Conservation (phyloP, 2,797 vertebrate species). For the Phataginus tetradactyla region DNA sequence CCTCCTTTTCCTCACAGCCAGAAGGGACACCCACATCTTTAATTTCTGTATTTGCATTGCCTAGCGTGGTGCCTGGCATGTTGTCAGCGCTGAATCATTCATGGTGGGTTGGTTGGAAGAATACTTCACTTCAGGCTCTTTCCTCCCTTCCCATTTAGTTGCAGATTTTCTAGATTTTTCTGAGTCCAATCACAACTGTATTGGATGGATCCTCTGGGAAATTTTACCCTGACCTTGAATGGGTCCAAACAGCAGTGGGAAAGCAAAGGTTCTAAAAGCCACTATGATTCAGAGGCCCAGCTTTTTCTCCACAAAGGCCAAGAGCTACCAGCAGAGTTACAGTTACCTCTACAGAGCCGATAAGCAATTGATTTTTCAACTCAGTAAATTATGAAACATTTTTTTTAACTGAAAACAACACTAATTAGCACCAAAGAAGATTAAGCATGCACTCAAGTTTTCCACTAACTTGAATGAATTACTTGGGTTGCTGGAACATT, state of each 20-base stretch:
- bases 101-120: neutral
- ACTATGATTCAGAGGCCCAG: neutral
- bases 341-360: neutral
- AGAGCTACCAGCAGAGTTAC: neutral
- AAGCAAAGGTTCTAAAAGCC: neutral
- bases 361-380: conserved; percentile 44
- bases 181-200: neutral
- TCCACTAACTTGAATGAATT: conserved; percentile 52
- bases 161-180: neutral
- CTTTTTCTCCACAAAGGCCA: neutral
- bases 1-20: neutral
- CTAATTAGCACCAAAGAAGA: conserved; percentile 70
- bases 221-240: conserved; percentile 4
- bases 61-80: neutral
- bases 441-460: conserved; percentile 44
- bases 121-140: neutral
- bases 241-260: neutral
- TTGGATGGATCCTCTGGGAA: neutral
- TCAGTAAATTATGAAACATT: conserved; percentile 34
- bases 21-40: neutral
- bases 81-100: neutral
- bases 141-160: neutral
- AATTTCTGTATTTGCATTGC: neutral
- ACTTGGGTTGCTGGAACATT: neutral
- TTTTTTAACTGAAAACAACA: conserved; percentile 44